phyloP scores from a whole-genome alignment of 2,797 vertebrate species.

The Lacerta agilis region DNA sequence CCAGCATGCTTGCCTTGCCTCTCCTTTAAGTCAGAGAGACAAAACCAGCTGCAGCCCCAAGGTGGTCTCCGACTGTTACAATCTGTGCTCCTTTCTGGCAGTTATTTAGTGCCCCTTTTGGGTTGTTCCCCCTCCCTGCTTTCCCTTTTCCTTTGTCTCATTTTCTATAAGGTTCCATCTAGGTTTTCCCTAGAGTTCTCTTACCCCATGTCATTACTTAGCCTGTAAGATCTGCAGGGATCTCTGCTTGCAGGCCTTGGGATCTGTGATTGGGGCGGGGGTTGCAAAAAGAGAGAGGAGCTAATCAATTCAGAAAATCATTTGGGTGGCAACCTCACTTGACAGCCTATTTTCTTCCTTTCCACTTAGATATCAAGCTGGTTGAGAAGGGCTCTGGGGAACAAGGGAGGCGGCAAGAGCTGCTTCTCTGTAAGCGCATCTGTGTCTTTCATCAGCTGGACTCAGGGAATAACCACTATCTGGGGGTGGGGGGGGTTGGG shows the following conservation, averaged over 20 bases:
- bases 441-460: conserved; percentile 75
- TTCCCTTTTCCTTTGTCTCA: conserved; percentile 66
- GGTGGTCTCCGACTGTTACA: conserved; percentile 16
- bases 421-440: conserved; percentile 71
- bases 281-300: conserved; percentile 52
- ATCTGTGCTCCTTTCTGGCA: conserved; percentile 48
- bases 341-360: conserved; percentile 76
- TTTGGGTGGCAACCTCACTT: conserved; percentile 75
- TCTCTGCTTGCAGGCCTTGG: conserved; percentile 59
- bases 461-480: conserved; percentile 68
- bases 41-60: conserved; percentile 36
- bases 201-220: conserved; percentile 59
- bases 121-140: conserved; percentile 38
- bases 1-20: conserved; percentile 30
- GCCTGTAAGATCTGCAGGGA: conserved; percentile 45
- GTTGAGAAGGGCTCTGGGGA: conserved; percentile 73
- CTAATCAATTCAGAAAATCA: conserved; percentile 77
- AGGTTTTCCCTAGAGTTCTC: conserved; percentile 62
- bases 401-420: conserved; percentile 58
- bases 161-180: conserved; percentile 59
- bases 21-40: conserved; percentile 21
- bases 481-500: not conserved
- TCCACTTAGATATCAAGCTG: conserved; percentile 77
- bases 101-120: conserved; percentile 54
- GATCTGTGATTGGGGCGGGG: conserved; percentile 39